Base-by-base conservation (phyloP, 2,797 vertebrate species). In the Sphaeramia orbicularis region DNA sequence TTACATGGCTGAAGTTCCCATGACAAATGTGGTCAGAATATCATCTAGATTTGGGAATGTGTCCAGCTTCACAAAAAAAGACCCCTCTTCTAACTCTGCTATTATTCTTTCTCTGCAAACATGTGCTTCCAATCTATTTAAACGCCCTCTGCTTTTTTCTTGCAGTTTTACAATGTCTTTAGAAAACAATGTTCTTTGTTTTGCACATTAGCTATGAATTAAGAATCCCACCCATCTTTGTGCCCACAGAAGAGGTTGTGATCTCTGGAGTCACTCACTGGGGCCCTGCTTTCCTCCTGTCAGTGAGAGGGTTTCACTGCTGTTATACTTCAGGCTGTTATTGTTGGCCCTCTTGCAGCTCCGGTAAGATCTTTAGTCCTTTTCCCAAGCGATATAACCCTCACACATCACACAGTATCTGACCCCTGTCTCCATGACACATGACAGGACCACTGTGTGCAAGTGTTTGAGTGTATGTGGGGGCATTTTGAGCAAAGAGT, bases 261-360 rank as follows among this genome's bases (percentile, higher is more conserved):
- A 93, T 94, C 91, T 91, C 91, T 90, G 90, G 90, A 95, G 95
- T 93, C 78, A 70, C 86, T 87, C 16, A 87, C 91, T 80, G 84
- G 79, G 89, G 78, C 90, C 85, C 81, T 86, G 91, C 72, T 84
- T 85, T 74, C 83, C 84, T 87, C 74, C 78, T 89, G 92, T 90
- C 91, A 90, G 72, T 77, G 71, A 4, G 0, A 84, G 38, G 69
- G 61, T 74, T 86, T 84, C 74, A 47, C 74, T 84, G 89, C 93
- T 94, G 92, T 85, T 91, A 96, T 96, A 95, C 96, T 97, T 96
- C 95, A 95, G 95, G 94, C 95, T 98, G 95, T 98, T 97, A 95
- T 96, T 95, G 92, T 96, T 98, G 96, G 96, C 96, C 86, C 80
- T 78, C 65, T 71, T 48, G 73, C 80, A 80, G 86, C 83, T 92